Evolutionary conservation across 2,113 vertebrate species (phyloP).

Genomic region (Urocynchramus pylzowi): DNA sequence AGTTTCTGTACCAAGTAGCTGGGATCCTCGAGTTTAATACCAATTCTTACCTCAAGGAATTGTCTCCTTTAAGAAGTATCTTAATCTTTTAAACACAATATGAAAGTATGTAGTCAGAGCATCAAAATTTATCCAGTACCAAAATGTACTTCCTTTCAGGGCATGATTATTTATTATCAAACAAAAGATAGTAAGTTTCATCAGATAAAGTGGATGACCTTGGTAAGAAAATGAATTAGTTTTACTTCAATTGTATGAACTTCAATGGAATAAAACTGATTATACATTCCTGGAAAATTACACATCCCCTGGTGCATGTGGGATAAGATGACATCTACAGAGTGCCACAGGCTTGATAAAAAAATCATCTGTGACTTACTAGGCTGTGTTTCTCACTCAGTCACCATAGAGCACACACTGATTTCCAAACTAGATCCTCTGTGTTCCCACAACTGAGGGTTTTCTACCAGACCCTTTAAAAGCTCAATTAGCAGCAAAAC

Average conservation of each 20-base stretch:
- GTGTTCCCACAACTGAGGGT: neutral
- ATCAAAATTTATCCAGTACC: neutral
- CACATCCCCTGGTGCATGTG: neutral
- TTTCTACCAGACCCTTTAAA: neutral
- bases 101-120: neutral
- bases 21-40: neutral
- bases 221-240: neutral
- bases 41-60: neutral
- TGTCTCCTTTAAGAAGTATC: neutral
- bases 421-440: neutral
- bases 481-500: neutral
- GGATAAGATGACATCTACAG: neutral
- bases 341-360: neutral
- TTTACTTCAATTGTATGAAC: neutral
- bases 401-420: neutral
- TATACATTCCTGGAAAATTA: neutral
- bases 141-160: neutral
- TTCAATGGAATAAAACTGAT: neutral
- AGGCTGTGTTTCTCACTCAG: neutral
- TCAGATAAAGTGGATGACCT: neutral
- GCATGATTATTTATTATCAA: neutral
- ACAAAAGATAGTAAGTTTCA: neutral
- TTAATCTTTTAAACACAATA: neutral
- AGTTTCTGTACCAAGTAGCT: neutral
- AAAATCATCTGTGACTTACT: neutral